A percentile compares a stretch with the other conserved stretches of the same genome.
Evolutionary conservation across 1,140 invertebrate genomes (phyloP).

Genomic region (Neotoxoptera formosana): DNA sequence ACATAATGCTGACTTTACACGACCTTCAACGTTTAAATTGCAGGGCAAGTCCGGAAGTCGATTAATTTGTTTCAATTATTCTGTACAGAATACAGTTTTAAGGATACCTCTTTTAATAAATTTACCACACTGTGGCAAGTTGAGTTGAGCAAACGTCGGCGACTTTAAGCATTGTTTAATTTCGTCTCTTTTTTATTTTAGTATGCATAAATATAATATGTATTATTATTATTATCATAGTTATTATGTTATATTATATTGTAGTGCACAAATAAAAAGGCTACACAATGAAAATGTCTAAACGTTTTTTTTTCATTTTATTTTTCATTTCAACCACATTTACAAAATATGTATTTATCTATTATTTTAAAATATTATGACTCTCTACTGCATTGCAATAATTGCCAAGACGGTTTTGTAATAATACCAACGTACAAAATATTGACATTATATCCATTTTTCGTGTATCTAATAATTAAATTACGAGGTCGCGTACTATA

Average conservation of each 20-base stretch:
- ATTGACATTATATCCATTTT: background rate
- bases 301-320: background rate
- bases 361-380: background rate
- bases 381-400: background rate
- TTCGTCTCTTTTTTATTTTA: background rate
- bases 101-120: background rate
- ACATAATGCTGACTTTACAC: background rate
- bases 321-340: background rate
- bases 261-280: background rate
- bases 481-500: background rate
- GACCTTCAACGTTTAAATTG: background rate
- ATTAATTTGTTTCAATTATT: slow-evolving; percentile 18
- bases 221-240: background rate
- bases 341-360: background rate
- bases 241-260: background rate
- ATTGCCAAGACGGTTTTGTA: background rate
- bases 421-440: background rate
- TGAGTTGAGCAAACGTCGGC: background rate
- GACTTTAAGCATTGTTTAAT: slow-evolving; percentile 9
- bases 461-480: background rate
- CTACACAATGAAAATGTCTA: background rate
- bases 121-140: background rate
- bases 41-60: background rate
- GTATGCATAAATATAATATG: background rate
- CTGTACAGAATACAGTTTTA: background rate